Evolutionary conservation across 2,888 invertebrate species (phyloP).

Genomic region (Lycaena phlaeas): DNA sequence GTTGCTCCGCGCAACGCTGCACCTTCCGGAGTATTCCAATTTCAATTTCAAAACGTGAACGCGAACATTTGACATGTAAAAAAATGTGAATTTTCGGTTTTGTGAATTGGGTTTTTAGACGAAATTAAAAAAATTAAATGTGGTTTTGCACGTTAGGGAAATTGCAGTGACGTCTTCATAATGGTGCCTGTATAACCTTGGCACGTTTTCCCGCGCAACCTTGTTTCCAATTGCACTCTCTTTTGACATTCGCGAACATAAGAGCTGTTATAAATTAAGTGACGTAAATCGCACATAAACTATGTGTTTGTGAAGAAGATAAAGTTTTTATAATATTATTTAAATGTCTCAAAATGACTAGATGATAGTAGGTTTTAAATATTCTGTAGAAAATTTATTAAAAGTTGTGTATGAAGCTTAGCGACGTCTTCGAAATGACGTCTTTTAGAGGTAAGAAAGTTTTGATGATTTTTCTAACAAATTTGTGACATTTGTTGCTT

Average conservation of each 20-base stretch:
- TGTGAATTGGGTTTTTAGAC: too few species aligned
- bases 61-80: constrained; percentile 20
- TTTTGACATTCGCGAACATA: constrained; percentile 55
- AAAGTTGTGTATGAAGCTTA: background rate
- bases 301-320: constrained; percentile 5
- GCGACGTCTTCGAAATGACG: constrained; percentile 7
- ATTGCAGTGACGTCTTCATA: constrained; percentile 46
- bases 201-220: constrained; percentile 67
- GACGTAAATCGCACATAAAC: constrained; percentile 21
- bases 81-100: background rate
- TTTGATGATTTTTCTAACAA: background rate
- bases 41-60: constrained; percentile 46
- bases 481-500: too few species aligned
- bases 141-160: constrained; percentile 26
- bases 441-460: constrained; percentile 14
- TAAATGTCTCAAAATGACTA: constrained; percentile 3
- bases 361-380: background rate
- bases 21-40: constrained; percentile 45
- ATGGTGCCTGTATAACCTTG: constrained; percentile 59
- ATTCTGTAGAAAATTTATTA: background rate
- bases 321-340: too few species aligned
- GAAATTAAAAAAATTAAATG: background rate
- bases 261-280: constrained; percentile 41
- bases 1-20: constrained; percentile 49
- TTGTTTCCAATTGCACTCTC: constrained; percentile 62